phyloP scores from a whole-genome alignment of 2,888 invertebrate species.

The Marronus borbonicus region DNA sequence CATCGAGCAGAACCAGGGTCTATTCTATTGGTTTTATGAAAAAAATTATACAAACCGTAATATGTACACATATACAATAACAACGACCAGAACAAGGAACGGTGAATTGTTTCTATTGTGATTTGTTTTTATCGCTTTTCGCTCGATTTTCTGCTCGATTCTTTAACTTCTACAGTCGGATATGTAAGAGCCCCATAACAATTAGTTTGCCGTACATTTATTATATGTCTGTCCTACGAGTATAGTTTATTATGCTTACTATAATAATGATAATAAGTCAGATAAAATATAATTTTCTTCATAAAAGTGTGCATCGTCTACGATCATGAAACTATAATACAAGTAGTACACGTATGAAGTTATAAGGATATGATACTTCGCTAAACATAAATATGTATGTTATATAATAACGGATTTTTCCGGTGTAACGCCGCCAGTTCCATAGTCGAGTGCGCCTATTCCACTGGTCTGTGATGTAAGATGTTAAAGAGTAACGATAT shows the following conservation, averaged over 20 bases:
- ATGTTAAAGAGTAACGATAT: conserved; percentile 51
- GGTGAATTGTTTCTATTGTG: conserved; percentile 18
- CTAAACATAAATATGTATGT: conserved; percentile 46
- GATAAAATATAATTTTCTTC: conserved; percentile 35
- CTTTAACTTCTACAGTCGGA: conserved; percentile 9
- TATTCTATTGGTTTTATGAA: too few species aligned
- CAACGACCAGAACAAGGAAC: conserved; percentile 19
- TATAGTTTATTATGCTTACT: conserved; percentile 30
- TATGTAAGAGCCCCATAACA: conserved; percentile 8
- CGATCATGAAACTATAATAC: conserved; percentile 34
- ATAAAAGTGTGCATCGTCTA: conserved; percentile 22
- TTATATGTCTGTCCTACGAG: conserved; percentile 16
- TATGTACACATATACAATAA: too few species aligned
- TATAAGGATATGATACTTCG: conserved; percentile 39
- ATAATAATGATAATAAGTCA: conserved; percentile 34
- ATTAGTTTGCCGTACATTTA: conserved; percentile 36
- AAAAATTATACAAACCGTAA: too few species aligned
- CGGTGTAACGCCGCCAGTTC: conserved; percentile 47
- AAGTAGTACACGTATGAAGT: conserved; percentile 42
- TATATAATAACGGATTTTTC: conserved; percentile 47
- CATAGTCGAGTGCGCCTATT: conserved; percentile 47
- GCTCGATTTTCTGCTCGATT: conserved; percentile 25
- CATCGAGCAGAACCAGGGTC: too few species aligned
- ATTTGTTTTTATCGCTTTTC: conserved; percentile 4
- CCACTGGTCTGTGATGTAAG: conserved; percentile 52